phyloP scores from a whole-genome alignment of 2,113 vertebrate species.

The human region GRCh38 chr3:39014001-39014500 shows the following conservation, averaged over 20 bases:
- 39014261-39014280: background rate
- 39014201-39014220: background rate
- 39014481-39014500: background rate
- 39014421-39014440: background rate
- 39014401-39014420: background rate
- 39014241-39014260: background rate
- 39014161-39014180: background rate
- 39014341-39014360: background rate
- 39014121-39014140: background rate
- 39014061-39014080: background rate
- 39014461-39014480: background rate
- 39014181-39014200: background rate
- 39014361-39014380: background rate
- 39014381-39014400: background rate
- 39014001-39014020: background rate
- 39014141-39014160: background rate
- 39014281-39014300: background rate
- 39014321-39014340: background rate
- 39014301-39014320: background rate
- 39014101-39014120: background rate
- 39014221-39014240: background rate
- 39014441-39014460: background rate
- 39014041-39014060: background rate
- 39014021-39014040: background rate
- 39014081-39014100: background rate